Evolutionary conservation across 2,888 invertebrate species (phyloP).

Genomic region (Lomographa bimaculata): DNA sequence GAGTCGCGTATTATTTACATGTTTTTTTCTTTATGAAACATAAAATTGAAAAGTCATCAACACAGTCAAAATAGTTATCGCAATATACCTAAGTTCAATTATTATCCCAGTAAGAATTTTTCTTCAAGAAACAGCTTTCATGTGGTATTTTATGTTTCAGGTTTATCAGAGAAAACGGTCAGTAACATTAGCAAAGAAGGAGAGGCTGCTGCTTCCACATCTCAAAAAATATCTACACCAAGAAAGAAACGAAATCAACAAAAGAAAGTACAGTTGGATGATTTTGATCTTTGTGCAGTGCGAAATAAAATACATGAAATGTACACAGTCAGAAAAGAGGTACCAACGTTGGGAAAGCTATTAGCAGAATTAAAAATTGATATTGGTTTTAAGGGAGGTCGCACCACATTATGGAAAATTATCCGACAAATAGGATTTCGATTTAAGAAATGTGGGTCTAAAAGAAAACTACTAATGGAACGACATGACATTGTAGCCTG

Average conservation of each 20-base stretch:
- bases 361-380: conserved; percentile 1
- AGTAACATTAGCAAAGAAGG: too few species aligned
- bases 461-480: conserved; percentile 16
- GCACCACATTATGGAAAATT: conserved; percentile 17
- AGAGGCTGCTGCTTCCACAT: too few species aligned
- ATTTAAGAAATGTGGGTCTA: conserved; percentile 13
- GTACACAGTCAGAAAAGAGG: conserved; percentile 4
- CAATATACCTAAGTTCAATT: too few species aligned
- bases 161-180: too few species aligned
- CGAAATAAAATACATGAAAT: conserved; percentile 15
- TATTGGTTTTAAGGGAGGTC: neutral
- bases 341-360: conserved; percentile 4
- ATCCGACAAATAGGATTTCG: conserved; percentile 8
- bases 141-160: too few species aligned
- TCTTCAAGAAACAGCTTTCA: too few species aligned
- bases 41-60: too few species aligned
- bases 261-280: conserved; percentile 7
- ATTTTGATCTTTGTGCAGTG: conserved; percentile 9
- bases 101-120: too few species aligned
- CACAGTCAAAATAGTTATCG: too few species aligned
- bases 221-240: too few species aligned
- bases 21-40: too few species aligned
- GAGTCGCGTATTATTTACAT: too few species aligned
- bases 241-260: conserved; percentile 1
- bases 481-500: conserved; percentile 14